phyloP scores from a whole-genome alignment of 2,888 invertebrate genomes.

The Octonoba sinensis region DNA sequence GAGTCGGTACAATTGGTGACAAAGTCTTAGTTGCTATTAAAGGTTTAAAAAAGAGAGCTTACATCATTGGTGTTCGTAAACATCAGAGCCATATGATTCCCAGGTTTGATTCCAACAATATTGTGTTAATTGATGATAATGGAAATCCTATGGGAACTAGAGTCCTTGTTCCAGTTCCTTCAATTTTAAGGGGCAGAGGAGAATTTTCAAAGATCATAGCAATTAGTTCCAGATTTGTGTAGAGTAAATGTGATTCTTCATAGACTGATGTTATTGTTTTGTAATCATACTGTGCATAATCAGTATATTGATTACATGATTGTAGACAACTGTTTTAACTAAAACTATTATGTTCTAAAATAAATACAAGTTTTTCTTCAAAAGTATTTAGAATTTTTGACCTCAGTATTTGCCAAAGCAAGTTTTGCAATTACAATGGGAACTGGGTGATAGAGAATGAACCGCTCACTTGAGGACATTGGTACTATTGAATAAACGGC shows the following conservation, averaged over 20 bases:
- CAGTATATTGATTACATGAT: too few species aligned
- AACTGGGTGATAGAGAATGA: too few species aligned
- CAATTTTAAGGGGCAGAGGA: slow-evolving; percentile 84
- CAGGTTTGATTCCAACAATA: slow-evolving; percentile 93
- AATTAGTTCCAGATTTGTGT: slow-evolving; percentile 90
- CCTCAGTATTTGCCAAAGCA: too few species aligned
- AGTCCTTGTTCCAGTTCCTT: slow-evolving; percentile 95
- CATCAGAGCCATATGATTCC: slow-evolving; percentile 88
- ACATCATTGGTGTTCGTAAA: slow-evolving; percentile 85
- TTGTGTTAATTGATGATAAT: slow-evolving; percentile 94
- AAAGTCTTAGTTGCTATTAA: slow-evolving; percentile 92
- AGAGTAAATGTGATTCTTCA: slow-evolving; percentile 66
- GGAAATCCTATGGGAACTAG: slow-evolving; percentile 95
- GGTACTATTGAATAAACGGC: too few species aligned
- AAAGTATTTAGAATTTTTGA: too few species aligned
- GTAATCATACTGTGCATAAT: too few species aligned
- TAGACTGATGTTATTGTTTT: background rate
- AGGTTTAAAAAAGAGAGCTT: slow-evolving; percentile 94
- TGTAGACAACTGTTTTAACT: too few species aligned
- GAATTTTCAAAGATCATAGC: slow-evolving; percentile 93
- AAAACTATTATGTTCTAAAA: too few species aligned
- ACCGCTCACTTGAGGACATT: too few species aligned
- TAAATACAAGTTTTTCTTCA: too few species aligned
- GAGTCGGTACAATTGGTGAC: slow-evolving; percentile 79
- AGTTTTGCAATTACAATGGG: too few species aligned